These are phyloP conservation scores for Stigmatopora argus DNA, from an alignment of 2,113 vertebrate genomes.

Conservation along the genomic window DNA sequence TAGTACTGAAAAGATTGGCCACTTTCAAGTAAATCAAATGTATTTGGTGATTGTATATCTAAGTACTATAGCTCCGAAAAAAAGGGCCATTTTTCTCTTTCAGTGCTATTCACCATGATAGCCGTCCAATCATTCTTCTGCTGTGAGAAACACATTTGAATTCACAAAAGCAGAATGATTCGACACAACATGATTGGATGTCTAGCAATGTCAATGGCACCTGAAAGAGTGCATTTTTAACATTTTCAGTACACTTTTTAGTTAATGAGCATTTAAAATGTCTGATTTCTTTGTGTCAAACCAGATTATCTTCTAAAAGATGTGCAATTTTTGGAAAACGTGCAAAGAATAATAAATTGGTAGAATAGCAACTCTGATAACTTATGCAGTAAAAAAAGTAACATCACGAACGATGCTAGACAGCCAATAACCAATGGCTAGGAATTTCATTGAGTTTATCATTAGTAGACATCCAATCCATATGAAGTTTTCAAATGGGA, in stretches of 20 bases:
- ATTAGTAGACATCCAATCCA: no score
- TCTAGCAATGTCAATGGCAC: no score
- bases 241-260: not conserved
- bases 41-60: not conserved
- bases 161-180: no score
- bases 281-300: not conserved
- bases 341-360: not conserved
- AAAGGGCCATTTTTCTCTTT: not conserved
- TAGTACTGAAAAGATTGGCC: slow-evolving; percentile 5
- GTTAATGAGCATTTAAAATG: no score
- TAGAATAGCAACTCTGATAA: not conserved
- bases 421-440: no score
- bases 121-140: no score
- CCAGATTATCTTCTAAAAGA: not conserved
- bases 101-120: no score
- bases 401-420: no score
- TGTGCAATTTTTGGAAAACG: not conserved
- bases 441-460: no score
- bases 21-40: not conserved
- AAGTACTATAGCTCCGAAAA: not conserved
- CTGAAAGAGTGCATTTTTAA: not conserved
- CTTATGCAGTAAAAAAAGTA: slow-evolving; percentile 8
- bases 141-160: no score
- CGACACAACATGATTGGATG: no score
- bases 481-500: no score